These are phyloP conservation scores for human (Homo sapiens) DNA, from an alignment of 2,113 vertebrate genomes.

Conservation along the genomic window GRCh38 chr9:90482001-90482500, in stretches of 20 bases:
- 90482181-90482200: not conserved
- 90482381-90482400: not conserved
- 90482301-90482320: not conserved
- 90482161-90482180: not conserved
- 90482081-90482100: slow-evolving; percentile 15
- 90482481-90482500: too few relatives aligned
- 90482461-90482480: not conserved
- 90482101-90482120: not conserved
- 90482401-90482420: not conserved
- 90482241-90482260: not conserved
- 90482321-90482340: not conserved
- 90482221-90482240: not conserved
- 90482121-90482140: not conserved
- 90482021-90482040: not conserved
- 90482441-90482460: not conserved
- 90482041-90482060: not conserved
- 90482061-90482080: not conserved
- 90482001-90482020: not conserved
- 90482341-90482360: not conserved
- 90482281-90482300: not conserved
- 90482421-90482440: not conserved
- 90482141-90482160: not conserved
- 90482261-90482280: not conserved
- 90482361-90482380: not conserved
- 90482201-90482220: not conserved